Conservation (phyloP, 2,113 vertebrate genomes). For the Micronycteris hirsuta region DNA sequence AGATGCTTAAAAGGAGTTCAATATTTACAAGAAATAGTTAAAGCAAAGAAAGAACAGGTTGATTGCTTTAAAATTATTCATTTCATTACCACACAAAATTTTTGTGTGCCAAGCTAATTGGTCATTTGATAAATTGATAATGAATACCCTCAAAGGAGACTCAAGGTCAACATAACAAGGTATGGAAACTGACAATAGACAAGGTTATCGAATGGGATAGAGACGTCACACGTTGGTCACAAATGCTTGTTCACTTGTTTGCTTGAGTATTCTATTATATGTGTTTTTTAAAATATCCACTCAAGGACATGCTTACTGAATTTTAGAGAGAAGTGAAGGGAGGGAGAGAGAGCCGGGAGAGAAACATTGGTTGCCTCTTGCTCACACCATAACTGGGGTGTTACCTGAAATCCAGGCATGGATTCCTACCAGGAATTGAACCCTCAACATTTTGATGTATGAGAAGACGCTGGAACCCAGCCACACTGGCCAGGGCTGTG, state of each 20-base stretch:
- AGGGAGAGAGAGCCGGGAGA: too few relatives aligned
- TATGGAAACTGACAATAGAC: background rate
- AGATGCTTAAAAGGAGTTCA: background rate
- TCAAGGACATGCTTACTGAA: too few relatives aligned
- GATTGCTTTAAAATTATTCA: background rate
- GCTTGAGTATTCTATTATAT: background rate
- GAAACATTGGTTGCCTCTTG: too few relatives aligned
- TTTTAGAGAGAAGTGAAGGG: too few relatives aligned
- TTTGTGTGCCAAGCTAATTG: background rate
- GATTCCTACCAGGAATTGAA: too few relatives aligned
- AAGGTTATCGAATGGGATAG: background rate
- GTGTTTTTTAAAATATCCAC: background rate
- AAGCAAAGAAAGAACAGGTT: background rate
- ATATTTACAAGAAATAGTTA: constrained; percentile 12
- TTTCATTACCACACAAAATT: background rate
- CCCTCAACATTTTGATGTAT: too few relatives aligned
- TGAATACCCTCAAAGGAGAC: background rate
- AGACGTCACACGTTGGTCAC: background rate
- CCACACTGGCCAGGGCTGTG: too few relatives aligned
- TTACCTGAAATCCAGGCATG: too few relatives aligned
- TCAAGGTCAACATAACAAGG: background rate
- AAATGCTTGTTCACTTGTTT: background rate
- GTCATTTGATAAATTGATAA: background rate
- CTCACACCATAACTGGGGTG: too few relatives aligned
- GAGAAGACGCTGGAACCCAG: too few relatives aligned